phyloP scores from a whole-genome alignment of 2,797 vertebrate species.

The Paratrypauchen microcephalus region DNA sequence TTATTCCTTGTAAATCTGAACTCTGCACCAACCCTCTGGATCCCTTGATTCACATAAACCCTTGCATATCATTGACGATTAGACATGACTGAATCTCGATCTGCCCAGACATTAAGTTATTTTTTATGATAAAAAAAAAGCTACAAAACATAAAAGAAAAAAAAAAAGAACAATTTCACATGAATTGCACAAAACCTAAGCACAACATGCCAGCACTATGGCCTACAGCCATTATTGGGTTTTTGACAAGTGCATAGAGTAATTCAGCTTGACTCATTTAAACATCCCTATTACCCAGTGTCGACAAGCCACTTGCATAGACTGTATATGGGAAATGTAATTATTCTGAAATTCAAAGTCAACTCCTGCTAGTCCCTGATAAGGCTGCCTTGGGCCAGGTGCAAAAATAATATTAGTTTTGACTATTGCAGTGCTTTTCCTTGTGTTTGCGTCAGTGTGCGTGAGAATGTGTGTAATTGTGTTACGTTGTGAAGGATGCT shows the following conservation, averaged over 20 bases:
- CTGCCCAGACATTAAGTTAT: no score
- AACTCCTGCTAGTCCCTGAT: conserved; percentile 64
- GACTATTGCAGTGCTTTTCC: conserved; percentile 45
- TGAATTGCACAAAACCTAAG: neutral
- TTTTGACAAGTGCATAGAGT: conserved; percentile 19
- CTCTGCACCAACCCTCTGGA: no score
- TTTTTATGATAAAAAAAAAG: no score
- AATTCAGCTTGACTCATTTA: conserved; percentile 21
- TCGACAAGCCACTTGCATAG: conserved; percentile 12
- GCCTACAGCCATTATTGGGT: conserved; percentile 18
- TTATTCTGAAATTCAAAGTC: conserved; percentile 69
- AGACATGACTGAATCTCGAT: no score
- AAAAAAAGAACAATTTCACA: neutral
- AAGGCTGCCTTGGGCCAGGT: conserved; percentile 58
- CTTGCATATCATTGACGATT: no score
- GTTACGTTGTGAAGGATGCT: conserved; percentile 24
- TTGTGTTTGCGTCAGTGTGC: conserved; percentile 33
- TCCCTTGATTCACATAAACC: no score
- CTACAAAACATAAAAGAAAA: neutral
- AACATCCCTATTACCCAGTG: conserved; percentile 26
- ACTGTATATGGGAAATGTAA: conserved; percentile 24
- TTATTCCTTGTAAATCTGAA: no score
- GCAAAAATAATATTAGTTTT: conserved; percentile 53
- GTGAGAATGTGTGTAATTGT: conserved; percentile 19
- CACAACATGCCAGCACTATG: conserved; percentile 14